Evolutionary conservation across 2,888 invertebrate species (phyloP).

Genomic region (Clepsis dumicolana): DNA sequence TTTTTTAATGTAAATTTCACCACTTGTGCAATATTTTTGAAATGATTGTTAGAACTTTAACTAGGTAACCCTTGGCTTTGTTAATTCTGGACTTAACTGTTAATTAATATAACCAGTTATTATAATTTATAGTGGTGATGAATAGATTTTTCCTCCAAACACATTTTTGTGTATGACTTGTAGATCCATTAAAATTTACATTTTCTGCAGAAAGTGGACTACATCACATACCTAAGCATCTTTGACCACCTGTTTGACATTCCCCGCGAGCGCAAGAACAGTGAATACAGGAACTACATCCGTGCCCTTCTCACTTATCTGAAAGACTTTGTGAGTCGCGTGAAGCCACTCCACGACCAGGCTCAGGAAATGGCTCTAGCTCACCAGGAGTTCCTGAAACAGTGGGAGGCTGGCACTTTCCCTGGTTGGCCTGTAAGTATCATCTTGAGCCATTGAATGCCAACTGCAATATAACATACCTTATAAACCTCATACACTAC

Average conservation of each 20-base stretch:
- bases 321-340: slow-evolving; percentile 92
- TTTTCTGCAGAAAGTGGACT: slow-evolving; percentile 92
- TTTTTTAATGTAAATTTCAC: background rate
- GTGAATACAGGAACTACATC: slow-evolving; percentile 94
- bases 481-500: too few species aligned
- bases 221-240: slow-evolving; percentile 96
- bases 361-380: slow-evolving; percentile 92
- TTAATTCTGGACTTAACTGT: too few species aligned
- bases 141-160: too few species aligned
- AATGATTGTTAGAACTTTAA: too few species aligned
- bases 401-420: slow-evolving; percentile 96
- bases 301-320: slow-evolving; percentile 94
- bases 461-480: too few species aligned
- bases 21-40: background rate
- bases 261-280: slow-evolving; percentile 95
- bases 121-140: too few species aligned
- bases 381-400: slow-evolving; percentile 92
- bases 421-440: slow-evolving; percentile 96
- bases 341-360: slow-evolving; percentile 95
- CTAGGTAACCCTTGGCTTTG: background rate
- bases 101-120: too few species aligned
- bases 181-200: background rate
- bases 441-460: background rate
- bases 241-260: slow-evolving; percentile 99
- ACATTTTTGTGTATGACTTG: too few species aligned